phyloP scores from a whole-genome alignment of 2,113 vertebrate genomes.

The Sprattus sprattus region DNA sequence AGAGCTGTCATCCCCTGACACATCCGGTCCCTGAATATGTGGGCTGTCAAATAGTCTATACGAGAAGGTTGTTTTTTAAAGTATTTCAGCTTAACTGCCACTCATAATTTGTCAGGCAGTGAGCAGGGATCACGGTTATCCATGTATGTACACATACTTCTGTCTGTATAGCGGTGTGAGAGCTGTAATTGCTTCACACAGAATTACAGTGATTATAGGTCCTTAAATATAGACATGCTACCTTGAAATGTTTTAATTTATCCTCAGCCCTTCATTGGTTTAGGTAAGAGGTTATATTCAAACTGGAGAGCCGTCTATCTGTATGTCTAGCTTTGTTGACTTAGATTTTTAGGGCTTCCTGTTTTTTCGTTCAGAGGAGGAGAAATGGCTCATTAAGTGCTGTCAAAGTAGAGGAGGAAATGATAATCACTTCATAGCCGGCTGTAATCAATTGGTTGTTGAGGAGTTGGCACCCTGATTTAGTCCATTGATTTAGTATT shows the following conservation, averaged over 20 bases:
- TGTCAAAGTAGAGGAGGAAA: neutral
- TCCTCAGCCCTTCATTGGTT: neutral
- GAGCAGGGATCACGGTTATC: neutral
- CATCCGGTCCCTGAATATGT: neutral
- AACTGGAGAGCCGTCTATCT: neutral
- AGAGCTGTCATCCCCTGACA: constrained; percentile 2
- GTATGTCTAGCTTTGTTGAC: neutral
- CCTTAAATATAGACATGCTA: neutral
- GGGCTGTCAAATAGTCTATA: neutral
- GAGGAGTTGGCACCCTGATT: constrained; percentile 21
- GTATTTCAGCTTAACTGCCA: neutral
- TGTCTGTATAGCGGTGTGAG: neutral
- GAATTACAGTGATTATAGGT: neutral
- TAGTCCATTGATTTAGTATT: constrained; percentile 42
- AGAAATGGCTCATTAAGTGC: neutral
- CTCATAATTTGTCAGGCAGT: neutral
- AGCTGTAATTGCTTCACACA: neutral
- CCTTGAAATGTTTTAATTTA: neutral
- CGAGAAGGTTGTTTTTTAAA: neutral
- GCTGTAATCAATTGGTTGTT: neutral
- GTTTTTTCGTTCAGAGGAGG: neutral
- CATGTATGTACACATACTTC: neutral
- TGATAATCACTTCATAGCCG: neutral
- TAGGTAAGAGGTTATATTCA: neutral
- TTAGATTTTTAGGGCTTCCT: neutral